These are phyloP conservation scores for Nycticebus coucang DNA, from an alignment of 2,113 vertebrate species.

Conservation along the genomic window DNA sequence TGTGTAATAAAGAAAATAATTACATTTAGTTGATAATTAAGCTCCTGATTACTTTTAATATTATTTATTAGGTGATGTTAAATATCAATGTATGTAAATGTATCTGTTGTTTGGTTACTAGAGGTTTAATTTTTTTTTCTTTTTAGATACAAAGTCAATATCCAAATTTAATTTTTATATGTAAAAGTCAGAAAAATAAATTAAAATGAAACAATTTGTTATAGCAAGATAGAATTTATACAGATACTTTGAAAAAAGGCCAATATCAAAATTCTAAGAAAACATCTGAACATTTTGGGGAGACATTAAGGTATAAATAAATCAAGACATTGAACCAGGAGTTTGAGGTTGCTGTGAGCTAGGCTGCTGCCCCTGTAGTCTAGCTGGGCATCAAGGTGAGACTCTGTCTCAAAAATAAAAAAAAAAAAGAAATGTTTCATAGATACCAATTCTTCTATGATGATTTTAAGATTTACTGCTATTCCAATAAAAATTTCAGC, in stretches of 20 bases:
- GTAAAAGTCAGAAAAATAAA: background rate
- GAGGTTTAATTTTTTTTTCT: background rate
- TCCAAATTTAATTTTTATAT: background rate
- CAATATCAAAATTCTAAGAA: background rate
- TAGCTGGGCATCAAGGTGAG: too few relatives aligned
- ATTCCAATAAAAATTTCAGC: background rate
- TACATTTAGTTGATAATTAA: background rate
- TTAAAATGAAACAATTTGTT: background rate
- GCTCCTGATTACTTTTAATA: background rate
- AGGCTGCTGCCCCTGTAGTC: too few relatives aligned
- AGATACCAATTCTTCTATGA: background rate
- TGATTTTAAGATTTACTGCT: background rate
- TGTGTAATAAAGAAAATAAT: slow-evolving; percentile 6
- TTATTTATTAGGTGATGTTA: background rate
- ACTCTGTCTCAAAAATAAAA: too few relatives aligned
- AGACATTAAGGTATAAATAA: background rate
- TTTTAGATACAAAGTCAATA: background rate
- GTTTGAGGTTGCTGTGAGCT: too few relatives aligned
- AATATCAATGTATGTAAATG: background rate
- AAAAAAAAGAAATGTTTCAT: too few relatives aligned
- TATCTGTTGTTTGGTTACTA: background rate
- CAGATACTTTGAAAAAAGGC: background rate
- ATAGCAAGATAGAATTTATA: background rate
- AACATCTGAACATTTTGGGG: background rate
- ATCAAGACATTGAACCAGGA: background rate